Base-by-base conservation (phyloP, 2,888 invertebrate species). In the Zootermopsis nevadensis region DNA sequence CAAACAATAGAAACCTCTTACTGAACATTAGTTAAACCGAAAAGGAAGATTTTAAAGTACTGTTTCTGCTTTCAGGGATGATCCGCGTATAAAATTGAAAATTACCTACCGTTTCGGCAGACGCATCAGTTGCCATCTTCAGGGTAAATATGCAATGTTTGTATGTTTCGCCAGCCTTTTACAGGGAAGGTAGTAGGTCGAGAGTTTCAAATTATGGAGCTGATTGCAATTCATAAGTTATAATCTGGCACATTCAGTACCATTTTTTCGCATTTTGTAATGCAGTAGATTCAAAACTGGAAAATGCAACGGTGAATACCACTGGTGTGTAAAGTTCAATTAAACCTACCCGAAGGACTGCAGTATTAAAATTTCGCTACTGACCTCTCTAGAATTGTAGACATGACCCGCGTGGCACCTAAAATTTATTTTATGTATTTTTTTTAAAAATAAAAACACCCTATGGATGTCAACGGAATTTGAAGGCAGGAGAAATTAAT, bases 401-500 rank as follows among this genome's bases (percentile, higher is more conserved):
- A 27, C 27, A 60, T 12, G 55, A 6, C 60, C 6, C 2, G 60
- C 27, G 27, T 27, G n/a, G 60, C 2, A 60, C 4, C n/a, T 27
- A 27, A 60, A 60, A n/a, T 60, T 60, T 60, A 6, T 60, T 10
- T 27, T 48, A 7, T n/a, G 60, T 60, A 60, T 60, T n/a, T n/a
- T n/a, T n/a, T n/a, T 60, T 60, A 60, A 60, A 60, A 60, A 60
- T 60, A 27, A n/a, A n/a, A n/a, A 60, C 60, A 12, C n/a, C n/a
- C n/a, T 27, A 8, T 15, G 60, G n/a, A 60, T 60, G 60, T 48
- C n/a, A 27, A n/a, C 60, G n/a, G n/a, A 6, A 22, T 30, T 69
- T 31, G 22, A 27, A 33, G 15, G 69, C 31, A 4, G 12, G 31
- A 69, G 69, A 69, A 69, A 69, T 69, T 69, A 69, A 69, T 69